Percentiles rank a stretch among this genome's conserved stretches.
Evolutionary conservation across 2,797 vertebrate species (phyloP).

Genomic region (Intellagama lesueurii): DNA sequence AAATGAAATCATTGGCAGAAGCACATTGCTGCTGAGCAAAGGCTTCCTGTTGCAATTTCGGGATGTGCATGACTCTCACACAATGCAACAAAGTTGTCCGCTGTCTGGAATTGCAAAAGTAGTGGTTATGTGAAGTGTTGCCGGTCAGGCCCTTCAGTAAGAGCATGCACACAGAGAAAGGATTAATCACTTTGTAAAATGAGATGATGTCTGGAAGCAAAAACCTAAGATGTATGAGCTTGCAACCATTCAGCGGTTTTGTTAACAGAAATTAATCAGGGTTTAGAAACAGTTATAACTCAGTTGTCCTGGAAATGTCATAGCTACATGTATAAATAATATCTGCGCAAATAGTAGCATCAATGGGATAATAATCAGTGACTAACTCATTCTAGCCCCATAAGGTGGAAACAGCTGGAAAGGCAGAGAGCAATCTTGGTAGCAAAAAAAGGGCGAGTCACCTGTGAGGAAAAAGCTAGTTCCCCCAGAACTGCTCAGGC

Average conservation of each 20-base stretch:
- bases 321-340: neutral
- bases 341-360: too few species aligned
- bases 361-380: neutral
- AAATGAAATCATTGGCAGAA: too few species aligned
- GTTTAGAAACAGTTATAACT: neutral
- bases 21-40: too few species aligned
- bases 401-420: neutral
- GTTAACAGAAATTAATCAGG: neutral
- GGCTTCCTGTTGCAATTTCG: too few species aligned
- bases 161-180: too few species aligned
- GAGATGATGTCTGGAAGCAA: neutral
- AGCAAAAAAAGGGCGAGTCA: neutral
- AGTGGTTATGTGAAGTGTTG: too few species aligned
- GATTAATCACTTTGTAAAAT: neutral
- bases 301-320: neutral
- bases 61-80: too few species aligned
- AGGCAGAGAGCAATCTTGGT: neutral
- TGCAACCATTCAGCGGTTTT: neutral
- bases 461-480: too few species aligned
- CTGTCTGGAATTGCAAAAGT: too few species aligned
- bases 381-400: neutral
- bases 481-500: neutral
- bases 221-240: neutral
- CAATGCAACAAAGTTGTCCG: too few species aligned
- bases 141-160: neutral